Base-by-base conservation (phyloP, 2,888 invertebrate genomes). In the Phaonia tiefii region DNA sequence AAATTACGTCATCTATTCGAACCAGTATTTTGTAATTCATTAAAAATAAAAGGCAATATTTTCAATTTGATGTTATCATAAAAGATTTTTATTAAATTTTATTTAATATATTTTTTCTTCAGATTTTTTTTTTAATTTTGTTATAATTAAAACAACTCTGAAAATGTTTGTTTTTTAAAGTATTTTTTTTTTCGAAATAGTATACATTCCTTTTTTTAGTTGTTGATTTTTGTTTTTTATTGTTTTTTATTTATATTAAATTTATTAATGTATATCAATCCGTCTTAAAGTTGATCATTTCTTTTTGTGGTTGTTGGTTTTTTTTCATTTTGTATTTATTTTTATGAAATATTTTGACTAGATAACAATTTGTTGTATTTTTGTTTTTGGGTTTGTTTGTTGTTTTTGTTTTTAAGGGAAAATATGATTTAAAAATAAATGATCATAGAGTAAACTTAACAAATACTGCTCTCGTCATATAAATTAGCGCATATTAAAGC, bases 191-290 rank as follows among this genome's bases (percentile, higher is more conserved):
- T 84, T 63, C 22, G 63, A 63, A 65, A 63, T 81, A 77, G 74
- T 80, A 58, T 80, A 80, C 72, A 78, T 69, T 72, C 65, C 71
- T 20, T 63, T 70, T 78, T 60, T 20, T 46, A 60, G 63, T 69
- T 63, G 39, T 31, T 65, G 58, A 51, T 65, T 20, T 72, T 54
- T 75, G 49, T 51, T 39, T 79, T 65, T 66, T 58, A 63, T 81
- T 87, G 78, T 80, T 79, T 72, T 80, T 83, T 80, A 79, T 78
- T 75, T 85, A n/a, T n/a, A 75, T 82, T 84, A 83, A 84, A 83
- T 82, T 67, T 80, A 79, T 78, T 80, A 49, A 80, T 81, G 63
- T 79, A 75, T 63, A 79, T 83, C 69, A 75, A 51, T 75, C n/a
- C 75, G 69, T 75, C 49, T 79, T 83, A 79, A 80, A 73, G 42